Percentiles rank a stretch among this genome's conserved stretches.
Evolutionary conservation across 2,888 invertebrate genomes (phyloP).

Genomic region (Archips xylosteana): DNA sequence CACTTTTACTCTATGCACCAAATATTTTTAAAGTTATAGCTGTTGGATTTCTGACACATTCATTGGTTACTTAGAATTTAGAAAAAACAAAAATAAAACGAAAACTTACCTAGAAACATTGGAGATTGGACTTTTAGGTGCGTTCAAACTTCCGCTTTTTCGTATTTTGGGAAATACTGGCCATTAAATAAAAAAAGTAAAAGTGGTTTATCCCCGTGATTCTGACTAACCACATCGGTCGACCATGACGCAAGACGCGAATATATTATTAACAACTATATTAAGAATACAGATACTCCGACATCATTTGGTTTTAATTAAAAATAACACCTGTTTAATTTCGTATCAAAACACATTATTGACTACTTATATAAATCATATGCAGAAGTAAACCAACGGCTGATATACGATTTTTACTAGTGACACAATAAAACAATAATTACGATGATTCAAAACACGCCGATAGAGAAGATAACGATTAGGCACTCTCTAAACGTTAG

Average conservation of each 20-base stretch:
- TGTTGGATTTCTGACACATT: not conserved
- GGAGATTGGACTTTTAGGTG: not conserved
- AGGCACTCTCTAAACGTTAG: constrained; percentile 22
- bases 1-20: not conserved
- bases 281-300: not conserved
- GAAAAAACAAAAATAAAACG: not conserved
- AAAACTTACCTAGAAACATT: not conserved
- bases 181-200: constrained; percentile 5
- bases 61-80: not conserved
- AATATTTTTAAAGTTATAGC: too few relatives aligned
- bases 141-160: constrained; percentile 5
- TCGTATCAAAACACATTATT: not conserved
- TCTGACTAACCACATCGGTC: constrained; percentile 12
- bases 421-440: not conserved
- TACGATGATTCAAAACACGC: constrained; percentile 20
- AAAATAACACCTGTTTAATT: constrained; percentile 1
- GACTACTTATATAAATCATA: not conserved
- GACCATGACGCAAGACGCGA: not conserved
- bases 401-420: not conserved
- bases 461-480: constrained; percentile 30
- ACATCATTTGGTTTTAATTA: not conserved
- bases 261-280: not conserved
- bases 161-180: constrained; percentile 4
- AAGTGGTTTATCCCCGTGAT: constrained; percentile 5
- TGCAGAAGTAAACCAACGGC: not conserved